phyloP scores from a whole-genome alignment of 2,888 invertebrate species.

The Oasisia sp. region DNA sequence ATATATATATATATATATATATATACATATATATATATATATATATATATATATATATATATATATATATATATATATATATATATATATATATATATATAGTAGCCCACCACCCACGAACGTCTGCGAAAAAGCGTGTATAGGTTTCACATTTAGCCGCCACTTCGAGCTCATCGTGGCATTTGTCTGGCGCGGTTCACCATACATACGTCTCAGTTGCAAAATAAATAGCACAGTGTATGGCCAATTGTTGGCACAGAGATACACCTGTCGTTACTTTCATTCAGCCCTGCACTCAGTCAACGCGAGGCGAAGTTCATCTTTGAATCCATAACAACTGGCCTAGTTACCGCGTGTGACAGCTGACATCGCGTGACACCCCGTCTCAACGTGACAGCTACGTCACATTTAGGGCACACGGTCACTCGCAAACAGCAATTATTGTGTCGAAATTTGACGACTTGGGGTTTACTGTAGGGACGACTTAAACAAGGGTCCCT shows the following conservation, averaged over 20 bases:
- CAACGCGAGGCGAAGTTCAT: not conserved
- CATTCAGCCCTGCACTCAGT: not conserved
- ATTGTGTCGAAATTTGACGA: not conserved
- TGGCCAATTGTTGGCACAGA: not conserved
- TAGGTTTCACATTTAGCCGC: not conserved
- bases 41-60: no score
- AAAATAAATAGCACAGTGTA: not conserved
- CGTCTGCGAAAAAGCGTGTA: no score
- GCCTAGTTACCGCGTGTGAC: not conserved
- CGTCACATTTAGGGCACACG: not conserved
- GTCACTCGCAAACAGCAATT: not conserved
- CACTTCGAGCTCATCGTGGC: not conserved
- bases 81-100: no score
- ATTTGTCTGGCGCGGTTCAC: not conserved
- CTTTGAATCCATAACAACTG: not conserved
- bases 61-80: no score
- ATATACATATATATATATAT: no score
- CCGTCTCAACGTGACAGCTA: not conserved
- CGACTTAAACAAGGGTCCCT: constrained; percentile 9
- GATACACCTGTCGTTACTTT: not conserved
- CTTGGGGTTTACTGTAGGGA: not conserved
- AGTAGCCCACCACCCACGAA: no score
- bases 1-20: no score
- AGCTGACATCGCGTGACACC: not conserved
- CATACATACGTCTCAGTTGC: not conserved